Evolutionary conservation across 2,113 vertebrate genomes (phyloP).

Genomic region (Brachirus orientalis): DNA sequence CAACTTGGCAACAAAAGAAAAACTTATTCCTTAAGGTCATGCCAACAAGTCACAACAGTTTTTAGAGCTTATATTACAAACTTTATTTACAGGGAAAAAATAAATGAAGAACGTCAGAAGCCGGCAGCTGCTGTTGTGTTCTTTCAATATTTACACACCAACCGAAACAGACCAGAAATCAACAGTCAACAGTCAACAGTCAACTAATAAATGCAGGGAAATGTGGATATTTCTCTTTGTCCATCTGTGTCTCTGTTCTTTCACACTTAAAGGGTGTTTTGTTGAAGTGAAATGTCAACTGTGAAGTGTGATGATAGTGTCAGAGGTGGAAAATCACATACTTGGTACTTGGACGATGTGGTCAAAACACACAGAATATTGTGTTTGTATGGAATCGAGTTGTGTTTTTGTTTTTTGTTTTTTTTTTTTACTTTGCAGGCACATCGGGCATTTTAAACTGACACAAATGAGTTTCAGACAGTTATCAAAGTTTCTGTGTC

Average conservation of each 20-base stretch:
- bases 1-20: conserved; percentile 67
- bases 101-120: conserved; percentile 22
- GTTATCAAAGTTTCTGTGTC: no score
- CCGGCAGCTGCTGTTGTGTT: conserved; percentile 42
- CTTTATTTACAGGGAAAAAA: conserved; percentile 69
- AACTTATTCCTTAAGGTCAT: conserved; percentile 51
- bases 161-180: neutral
- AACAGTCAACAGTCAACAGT: no score
- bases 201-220: neutral
- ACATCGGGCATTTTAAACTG: no score
- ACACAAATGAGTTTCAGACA: no score
- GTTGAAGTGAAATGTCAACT: neutral
- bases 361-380: neutral
- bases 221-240: neutral
- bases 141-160: conserved; percentile 53
- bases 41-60: conserved; percentile 67
- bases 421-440: no score
- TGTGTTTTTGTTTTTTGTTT: no score
- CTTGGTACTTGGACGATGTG: neutral
- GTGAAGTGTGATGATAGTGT: neutral
- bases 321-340: neutral
- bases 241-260: neutral
- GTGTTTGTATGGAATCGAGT: no score
- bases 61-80: conserved; percentile 69
- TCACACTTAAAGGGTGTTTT: no score